Conservation (phyloP, 2,797 vertebrate species). For the Rhabdomys pumilio region DNA sequence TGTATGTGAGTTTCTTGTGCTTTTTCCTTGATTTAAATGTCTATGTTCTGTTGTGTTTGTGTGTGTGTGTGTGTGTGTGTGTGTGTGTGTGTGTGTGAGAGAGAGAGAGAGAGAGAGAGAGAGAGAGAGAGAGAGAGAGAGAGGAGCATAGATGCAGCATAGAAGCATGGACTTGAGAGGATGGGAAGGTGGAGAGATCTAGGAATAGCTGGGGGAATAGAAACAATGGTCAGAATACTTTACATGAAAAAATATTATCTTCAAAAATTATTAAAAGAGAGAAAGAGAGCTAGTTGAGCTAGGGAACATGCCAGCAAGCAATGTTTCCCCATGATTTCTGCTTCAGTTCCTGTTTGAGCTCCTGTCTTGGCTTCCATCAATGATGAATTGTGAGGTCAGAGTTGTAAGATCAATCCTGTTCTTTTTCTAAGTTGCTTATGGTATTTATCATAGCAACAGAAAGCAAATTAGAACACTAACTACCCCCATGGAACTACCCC, state of each 20-base stretch:
- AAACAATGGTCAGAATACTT: background rate
- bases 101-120: background rate
- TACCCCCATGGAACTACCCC: too few species aligned
- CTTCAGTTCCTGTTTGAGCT: background rate
- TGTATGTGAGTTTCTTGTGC: background rate
- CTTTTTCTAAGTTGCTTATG: background rate
- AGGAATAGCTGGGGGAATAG: background rate
- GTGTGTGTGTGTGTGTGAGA: too few species aligned
- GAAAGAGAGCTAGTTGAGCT: background rate
- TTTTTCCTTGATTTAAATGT: background rate
- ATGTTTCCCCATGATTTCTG: background rate
- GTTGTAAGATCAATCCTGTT: background rate
- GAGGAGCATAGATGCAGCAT: too few species aligned
- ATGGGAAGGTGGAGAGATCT: background rate
- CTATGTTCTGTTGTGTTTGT: background rate
- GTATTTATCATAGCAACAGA: background rate
- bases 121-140: background rate
- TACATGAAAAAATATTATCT: background rate
- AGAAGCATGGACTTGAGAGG: background rate
- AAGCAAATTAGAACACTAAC: background rate
- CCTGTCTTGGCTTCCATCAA: background rate
- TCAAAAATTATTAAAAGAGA: background rate
- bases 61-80: background rate
- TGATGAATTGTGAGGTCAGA: background rate
- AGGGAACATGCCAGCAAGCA: background rate